Evolutionary conservation across 2,113 vertebrate species (phyloP).

Genomic region (Ciconia maguari): DNA sequence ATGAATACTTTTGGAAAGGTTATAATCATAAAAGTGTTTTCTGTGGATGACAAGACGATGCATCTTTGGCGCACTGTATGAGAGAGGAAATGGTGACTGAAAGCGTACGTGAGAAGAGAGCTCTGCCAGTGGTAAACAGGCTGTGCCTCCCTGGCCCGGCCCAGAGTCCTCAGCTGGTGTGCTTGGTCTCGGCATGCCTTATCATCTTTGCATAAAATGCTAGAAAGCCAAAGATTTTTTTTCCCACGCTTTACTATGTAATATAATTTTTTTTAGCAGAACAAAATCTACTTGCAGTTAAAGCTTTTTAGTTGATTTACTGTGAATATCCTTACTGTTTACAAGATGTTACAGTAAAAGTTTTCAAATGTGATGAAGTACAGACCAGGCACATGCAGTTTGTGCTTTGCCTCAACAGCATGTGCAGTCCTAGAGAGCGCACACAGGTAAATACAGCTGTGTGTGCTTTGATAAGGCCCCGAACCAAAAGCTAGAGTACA

Average conservation of each 20-base stretch:
- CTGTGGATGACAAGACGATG: not conserved
- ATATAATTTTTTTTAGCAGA: not conserved
- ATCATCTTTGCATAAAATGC: not conserved
- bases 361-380: not conserved
- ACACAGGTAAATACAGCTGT: not conserved
- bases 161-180: not conserved
- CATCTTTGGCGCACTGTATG: accelerated
- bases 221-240: not conserved
- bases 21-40: accelerated
- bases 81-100: not conserved
- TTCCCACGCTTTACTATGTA: not conserved
- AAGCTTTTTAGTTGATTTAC: not conserved
- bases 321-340: not conserved
- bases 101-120: not conserved
- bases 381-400: not conserved
- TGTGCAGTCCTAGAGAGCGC: not conserved
- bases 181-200: not conserved
- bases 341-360: not conserved
- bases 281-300: not conserved
- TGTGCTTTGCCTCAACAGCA: not conserved
- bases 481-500: not conserved
- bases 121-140: not conserved
- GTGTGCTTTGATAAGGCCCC: not conserved
- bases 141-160: not conserved
- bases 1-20: not conserved